phyloP scores from a whole-genome alignment of 2,113 vertebrate species.

The Microcebus tavaratra region DNA sequence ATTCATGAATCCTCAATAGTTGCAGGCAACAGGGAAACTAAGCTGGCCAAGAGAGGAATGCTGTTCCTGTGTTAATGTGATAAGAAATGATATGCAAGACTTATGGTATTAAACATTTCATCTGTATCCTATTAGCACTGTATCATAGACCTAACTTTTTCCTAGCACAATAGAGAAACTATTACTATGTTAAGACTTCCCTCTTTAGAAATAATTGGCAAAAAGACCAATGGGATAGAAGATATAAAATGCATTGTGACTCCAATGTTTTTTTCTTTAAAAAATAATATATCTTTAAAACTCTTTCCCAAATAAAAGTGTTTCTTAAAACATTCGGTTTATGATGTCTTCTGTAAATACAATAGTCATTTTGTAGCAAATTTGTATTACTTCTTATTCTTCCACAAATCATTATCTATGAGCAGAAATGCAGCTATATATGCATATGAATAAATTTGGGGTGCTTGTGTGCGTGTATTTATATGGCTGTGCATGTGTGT shows the following conservation, averaged over 20 bases:
- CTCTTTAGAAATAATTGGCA: conserved; percentile 47
- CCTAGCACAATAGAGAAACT: conserved; percentile 34
- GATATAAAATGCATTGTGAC: background rate
- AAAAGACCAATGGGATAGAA: conserved; percentile 43
- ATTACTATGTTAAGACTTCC: conserved; percentile 69
- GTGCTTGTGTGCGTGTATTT: background rate
- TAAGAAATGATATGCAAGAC: conserved; percentile 68
- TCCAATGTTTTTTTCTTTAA: background rate
- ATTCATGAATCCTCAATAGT: conserved; percentile 65
- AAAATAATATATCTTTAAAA: background rate
- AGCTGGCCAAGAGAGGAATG: conserved; percentile 56
- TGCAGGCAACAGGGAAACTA: conserved; percentile 48
- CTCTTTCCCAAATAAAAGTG: background rate
- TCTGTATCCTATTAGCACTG: conserved; percentile 52
- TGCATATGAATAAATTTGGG: background rate
- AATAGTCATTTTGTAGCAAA: background rate
- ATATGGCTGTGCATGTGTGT: background rate
- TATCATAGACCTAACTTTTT: conserved; percentile 43
- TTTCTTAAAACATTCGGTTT: background rate
- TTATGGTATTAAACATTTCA: conserved; percentile 62
- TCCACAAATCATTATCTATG: background rate
- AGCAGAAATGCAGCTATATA: background rate
- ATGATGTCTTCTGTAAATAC: background rate
- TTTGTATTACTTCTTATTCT: background rate
- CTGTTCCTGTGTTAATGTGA: conserved; percentile 68